phyloP scores from a whole-genome alignment of 2,797 vertebrate genomes.

The Cheirogaleus major region DNA sequence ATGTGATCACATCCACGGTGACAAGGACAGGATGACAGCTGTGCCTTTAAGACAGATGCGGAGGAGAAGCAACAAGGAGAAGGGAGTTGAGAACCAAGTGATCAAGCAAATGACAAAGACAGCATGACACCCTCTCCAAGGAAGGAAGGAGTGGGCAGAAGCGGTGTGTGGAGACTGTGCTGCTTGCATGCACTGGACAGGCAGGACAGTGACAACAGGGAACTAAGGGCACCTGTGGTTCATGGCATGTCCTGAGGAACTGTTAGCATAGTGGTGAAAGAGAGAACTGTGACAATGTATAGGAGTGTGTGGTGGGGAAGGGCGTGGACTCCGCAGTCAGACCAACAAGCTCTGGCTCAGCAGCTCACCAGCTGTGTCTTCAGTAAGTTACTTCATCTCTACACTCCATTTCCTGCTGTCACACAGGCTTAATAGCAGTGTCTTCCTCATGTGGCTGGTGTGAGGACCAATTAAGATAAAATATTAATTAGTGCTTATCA shows the following conservation, averaged over 20 bases:
- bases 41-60: neutral
- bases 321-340: no score
- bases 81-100: neutral
- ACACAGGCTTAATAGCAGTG: neutral
- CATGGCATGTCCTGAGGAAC: neutral
- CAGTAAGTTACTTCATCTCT: neutral
- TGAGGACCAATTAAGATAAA: neutral
- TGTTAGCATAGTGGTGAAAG: neutral
- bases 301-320: neutral
- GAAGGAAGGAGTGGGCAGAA: neutral
- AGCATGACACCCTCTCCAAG: neutral
- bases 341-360: neutral
- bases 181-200: neutral
- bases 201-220: neutral
- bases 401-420: neutral
- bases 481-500: neutral
- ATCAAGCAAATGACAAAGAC: neutral
- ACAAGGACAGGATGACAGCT: neutral
- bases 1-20: neutral
- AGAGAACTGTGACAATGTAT: no score
- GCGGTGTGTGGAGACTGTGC: no score
- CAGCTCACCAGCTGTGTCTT: neutral
- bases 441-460: neutral
- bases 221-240: neutral
- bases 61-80: neutral